A percentile compares a stretch with the other conserved stretches of the same genome.
phyloP scores from a whole-genome alignment of 2,113 vertebrate genomes.

The Poeciliopsis occidentalis region DNA sequence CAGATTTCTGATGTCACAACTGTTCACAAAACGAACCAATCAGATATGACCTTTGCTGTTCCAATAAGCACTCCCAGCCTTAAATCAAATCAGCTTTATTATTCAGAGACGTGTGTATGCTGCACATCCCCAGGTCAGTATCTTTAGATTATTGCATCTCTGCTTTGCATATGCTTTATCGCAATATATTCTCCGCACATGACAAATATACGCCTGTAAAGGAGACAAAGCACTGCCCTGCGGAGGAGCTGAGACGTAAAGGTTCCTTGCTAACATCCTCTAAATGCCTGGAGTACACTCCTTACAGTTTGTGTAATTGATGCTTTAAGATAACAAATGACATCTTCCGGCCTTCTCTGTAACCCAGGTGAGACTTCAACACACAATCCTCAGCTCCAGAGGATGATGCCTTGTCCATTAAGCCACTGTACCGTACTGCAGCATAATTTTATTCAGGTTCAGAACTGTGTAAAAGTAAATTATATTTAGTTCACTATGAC shows the following conservation, averaged over 20 bases:
- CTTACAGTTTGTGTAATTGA: too few relatives aligned
- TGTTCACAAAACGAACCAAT: not conserved
- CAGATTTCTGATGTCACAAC: not conserved
- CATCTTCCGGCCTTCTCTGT: too few relatives aligned
- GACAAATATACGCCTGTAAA: slow-evolving; percentile 17
- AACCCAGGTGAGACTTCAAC: slow-evolving; percentile 72
- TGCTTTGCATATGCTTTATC: slow-evolving; percentile 2
- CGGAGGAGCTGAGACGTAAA: slow-evolving; percentile 6
- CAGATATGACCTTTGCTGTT: slow-evolving; percentile 13
- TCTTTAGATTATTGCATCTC: slow-evolving; percentile 48
- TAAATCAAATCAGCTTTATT: slow-evolving; percentile 38
- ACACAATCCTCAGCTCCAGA: slow-evolving; percentile 99
- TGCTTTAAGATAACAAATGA: too few relatives aligned
- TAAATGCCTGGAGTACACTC: not conserved
- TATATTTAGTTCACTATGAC: too few relatives aligned
- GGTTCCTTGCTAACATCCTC: not conserved
- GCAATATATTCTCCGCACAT: slow-evolving; percentile 31
- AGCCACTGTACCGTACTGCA: slow-evolving; percentile 80
- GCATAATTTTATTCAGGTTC: too few relatives aligned
- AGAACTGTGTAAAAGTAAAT: too few relatives aligned
- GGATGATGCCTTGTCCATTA: slow-evolving; percentile 99
- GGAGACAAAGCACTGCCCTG: not conserved
- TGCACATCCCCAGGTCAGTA: slow-evolving; percentile 47
- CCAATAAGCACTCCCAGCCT: slow-evolving; percentile 24
- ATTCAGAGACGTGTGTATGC: slow-evolving; percentile 11